These are phyloP conservation scores for Coturnix japonica DNA, from an alignment of 2,113 vertebrate species.

Conservation along the genomic window DNA sequence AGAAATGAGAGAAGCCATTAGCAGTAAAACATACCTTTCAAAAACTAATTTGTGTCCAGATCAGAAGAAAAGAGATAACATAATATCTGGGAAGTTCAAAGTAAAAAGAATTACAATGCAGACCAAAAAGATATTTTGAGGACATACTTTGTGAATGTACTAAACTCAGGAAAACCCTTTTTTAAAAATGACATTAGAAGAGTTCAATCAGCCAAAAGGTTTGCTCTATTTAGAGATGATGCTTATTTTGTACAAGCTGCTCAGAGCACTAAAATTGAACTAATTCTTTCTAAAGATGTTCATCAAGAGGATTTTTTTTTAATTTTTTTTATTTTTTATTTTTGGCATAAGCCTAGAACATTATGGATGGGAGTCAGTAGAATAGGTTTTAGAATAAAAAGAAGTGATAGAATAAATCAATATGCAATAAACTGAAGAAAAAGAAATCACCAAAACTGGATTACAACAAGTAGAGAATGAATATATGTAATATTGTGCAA, in stretches of 20 bases:
- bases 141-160: background rate
- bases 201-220: background rate
- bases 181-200: background rate
- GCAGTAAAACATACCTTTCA: background rate
- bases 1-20: background rate
- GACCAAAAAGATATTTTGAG: background rate
- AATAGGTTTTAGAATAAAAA: background rate
- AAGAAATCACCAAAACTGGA: background rate
- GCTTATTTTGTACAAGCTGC: background rate
- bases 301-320: background rate
- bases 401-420: background rate
- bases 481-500: background rate
- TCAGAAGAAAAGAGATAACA: background rate
- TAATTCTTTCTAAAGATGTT: background rate
- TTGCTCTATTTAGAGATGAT: background rate
- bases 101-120: background rate
- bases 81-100: background rate
- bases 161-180: background rate
- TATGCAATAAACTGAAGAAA: background rate
- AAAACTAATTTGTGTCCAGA: background rate
- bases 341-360: background rate
- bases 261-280: background rate
- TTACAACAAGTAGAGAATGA: background rate
- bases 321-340: background rate
- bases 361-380: background rate